Conservation (phyloP, 2,113 vertebrate species). For the Carettochelys insculpta region DNA sequence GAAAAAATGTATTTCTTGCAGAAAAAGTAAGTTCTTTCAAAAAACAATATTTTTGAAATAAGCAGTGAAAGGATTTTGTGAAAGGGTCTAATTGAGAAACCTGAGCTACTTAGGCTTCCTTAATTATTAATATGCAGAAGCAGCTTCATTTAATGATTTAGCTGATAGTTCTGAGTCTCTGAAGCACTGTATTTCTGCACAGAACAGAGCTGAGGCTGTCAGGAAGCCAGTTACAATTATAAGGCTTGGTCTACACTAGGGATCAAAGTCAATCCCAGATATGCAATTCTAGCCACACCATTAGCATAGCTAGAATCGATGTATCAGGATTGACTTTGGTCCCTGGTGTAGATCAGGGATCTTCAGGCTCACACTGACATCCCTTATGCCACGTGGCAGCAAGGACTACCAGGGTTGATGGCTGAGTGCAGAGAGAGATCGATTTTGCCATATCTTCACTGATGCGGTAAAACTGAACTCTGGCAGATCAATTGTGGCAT, state of each 20-base stretch:
- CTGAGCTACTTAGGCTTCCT: slow-evolving; percentile 6
- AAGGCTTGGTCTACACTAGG: not conserved
- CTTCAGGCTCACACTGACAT: too few species aligned
- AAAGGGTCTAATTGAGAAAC: slow-evolving; percentile 23
- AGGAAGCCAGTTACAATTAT: not conserved
- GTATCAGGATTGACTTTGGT: too few species aligned
- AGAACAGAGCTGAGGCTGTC: not conserved
- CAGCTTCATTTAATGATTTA: not conserved
- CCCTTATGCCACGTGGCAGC: too few species aligned
- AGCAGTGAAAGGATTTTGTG: not conserved
- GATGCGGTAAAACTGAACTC: too few species aligned
- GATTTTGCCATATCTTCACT: too few species aligned
- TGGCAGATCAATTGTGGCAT: too few species aligned
- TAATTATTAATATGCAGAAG: slow-evolving; percentile 17
- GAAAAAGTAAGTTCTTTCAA: slow-evolving; percentile 38
- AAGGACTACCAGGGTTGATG: too few species aligned
- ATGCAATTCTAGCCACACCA: too few species aligned
- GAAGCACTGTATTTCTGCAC: not conserved
- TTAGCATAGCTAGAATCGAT: too few species aligned
- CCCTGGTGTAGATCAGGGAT: too few species aligned
- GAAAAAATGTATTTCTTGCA: slow-evolving; percentile 54
- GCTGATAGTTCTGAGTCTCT: not conserved
- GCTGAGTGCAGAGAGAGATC: too few species aligned
- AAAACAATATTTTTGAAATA: slow-evolving; percentile 36
- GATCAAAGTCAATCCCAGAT: too few species aligned